phyloP scores from a whole-genome alignment of 2,888 invertebrate species.

The Pachliopta kotzebuea region DNA sequence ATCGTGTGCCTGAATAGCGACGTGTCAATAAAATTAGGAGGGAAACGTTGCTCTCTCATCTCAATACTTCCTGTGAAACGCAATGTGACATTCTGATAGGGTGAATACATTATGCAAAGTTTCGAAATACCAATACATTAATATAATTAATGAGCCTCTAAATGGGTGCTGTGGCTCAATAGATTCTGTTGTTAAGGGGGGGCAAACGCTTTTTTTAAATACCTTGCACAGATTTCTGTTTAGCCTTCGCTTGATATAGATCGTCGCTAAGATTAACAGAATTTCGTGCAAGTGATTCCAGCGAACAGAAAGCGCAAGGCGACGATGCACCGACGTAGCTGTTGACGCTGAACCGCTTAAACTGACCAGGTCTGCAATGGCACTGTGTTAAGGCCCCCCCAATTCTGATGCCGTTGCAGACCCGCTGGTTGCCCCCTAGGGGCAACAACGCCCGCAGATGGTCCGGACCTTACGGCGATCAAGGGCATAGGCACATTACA shows the following conservation, averaged over 20 bases:
- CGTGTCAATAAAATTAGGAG: slow-evolving; percentile 53
- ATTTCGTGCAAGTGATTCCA: slow-evolving; percentile 27
- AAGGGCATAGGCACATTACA: slow-evolving; percentile 75
- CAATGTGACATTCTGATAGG: slow-evolving; percentile 42
- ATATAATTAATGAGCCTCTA: slow-evolving; percentile 58
- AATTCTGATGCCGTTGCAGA: slow-evolving; percentile 42
- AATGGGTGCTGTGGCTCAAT: slow-evolving; percentile 50
- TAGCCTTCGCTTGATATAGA: neutral
- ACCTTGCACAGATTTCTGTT: slow-evolving; percentile 31
- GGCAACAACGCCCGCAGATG: slow-evolving; percentile 56
- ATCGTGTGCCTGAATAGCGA: slow-evolving; percentile 62
- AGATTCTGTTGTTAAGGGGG: slow-evolving; percentile 39
- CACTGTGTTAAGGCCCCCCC: slow-evolving; percentile 47
- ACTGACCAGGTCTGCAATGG: slow-evolving; percentile 46
- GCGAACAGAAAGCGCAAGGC: slow-evolving; percentile 30
- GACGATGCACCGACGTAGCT: slow-evolving; percentile 38
- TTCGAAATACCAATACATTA: slow-evolving; percentile 52
- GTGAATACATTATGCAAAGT: slow-evolving; percentile 46
- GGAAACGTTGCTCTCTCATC: slow-evolving; percentile 53
- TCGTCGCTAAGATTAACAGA: slow-evolving; percentile 26
- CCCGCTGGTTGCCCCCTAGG: slow-evolving; percentile 45
- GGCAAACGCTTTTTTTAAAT: slow-evolving; percentile 20
- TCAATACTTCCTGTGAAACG: slow-evolving; percentile 42
- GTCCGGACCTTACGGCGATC: slow-evolving; percentile 49
- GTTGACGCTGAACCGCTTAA: slow-evolving; percentile 39